These are phyloP conservation scores for Campopleginae sp. DNA, from an alignment of 2,888 invertebrate species.

Conservation along the genomic window DNA sequence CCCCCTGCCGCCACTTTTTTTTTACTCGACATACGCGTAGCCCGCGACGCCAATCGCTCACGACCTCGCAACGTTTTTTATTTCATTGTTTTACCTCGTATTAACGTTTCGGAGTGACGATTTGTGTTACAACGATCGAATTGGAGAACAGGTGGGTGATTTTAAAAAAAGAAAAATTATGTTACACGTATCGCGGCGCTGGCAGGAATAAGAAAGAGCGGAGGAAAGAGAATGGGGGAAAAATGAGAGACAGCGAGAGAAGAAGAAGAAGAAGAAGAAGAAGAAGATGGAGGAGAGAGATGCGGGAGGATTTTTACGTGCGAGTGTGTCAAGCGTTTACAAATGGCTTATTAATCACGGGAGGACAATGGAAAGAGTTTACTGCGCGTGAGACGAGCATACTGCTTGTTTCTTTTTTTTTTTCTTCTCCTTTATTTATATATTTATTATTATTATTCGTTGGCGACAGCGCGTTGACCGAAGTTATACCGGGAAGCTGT, in stretches of 20 bases:
- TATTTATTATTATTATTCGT: background rate
- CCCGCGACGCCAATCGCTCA: background rate
- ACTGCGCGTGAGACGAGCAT: slow-evolving; percentile 35
- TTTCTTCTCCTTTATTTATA: background rate
- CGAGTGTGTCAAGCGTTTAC: slow-evolving; percentile 68
- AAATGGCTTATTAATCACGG: slow-evolving; percentile 81
- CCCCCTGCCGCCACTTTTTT: background rate
- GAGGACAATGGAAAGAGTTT: slow-evolving; percentile 67
- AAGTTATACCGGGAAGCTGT: slow-evolving; percentile 80
- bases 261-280: background rate
- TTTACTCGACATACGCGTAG: background rate
- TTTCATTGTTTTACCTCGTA: no score
- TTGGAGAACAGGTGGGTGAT: background rate
- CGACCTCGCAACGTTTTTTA: background rate
- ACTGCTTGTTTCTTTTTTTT: background rate
- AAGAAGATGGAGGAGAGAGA: background rate
- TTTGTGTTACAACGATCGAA: background rate
- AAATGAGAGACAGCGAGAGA: background rate
- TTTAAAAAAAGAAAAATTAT: background rate
- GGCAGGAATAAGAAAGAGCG: background rate
- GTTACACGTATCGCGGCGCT: background rate
- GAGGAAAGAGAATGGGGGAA: background rate
- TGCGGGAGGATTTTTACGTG: slow-evolving; percentile 59
- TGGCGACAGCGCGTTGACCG: slow-evolving; percentile 42
- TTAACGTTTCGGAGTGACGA: background rate